A percentile compares a stretch with the other conserved stretches of the same genome.
phyloP scores from a whole-genome alignment of 2,888 invertebrate genomes.

The Villa cingulata region DNA sequence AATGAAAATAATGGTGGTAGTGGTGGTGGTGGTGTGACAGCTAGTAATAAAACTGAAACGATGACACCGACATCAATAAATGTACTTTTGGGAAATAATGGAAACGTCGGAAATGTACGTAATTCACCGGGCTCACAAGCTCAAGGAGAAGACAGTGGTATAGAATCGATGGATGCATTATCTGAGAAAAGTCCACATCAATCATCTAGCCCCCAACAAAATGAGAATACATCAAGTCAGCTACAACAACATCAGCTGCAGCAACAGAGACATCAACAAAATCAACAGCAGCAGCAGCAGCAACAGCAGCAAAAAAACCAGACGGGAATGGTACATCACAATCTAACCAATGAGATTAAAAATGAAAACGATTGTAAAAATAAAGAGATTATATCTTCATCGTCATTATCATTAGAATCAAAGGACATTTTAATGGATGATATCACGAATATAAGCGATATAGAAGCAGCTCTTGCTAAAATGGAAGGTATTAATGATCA shows the following conservation, averaged over 20 bases:
- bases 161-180: conserved; percentile 86
- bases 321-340: conserved; percentile 9
- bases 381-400: conserved; percentile 9
- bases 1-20: conserved; percentile 1
- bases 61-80: conserved; percentile 7
- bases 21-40: too few relatives aligned
- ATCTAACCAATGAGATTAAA: conserved; percentile 11
- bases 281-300: conserved; percentile 19
- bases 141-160: conserved; percentile 79
- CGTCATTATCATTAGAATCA: conserved; percentile 8
- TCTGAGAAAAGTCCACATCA: conserved; percentile 86
- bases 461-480: conserved; percentile 56
- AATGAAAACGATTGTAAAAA: conserved; percentile 20
- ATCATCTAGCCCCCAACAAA: conserved; percentile 54
- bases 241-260: conserved; percentile 6
- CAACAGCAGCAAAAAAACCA: conserved; percentile 5
- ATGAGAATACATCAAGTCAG: conserved; percentile 8
- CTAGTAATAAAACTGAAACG: not conserved
- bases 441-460: conserved; percentile 46
- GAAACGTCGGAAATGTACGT: conserved; percentile 18
- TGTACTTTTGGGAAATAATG: conserved; percentile 4
- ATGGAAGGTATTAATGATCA: conserved; percentile 42
- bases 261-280: conserved; percentile 20
- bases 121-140: conserved; percentile 41
- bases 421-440: conserved; percentile 23